Conservation (phyloP, 2,113 vertebrate species). For the Cranoglanis bouderius region DNA sequence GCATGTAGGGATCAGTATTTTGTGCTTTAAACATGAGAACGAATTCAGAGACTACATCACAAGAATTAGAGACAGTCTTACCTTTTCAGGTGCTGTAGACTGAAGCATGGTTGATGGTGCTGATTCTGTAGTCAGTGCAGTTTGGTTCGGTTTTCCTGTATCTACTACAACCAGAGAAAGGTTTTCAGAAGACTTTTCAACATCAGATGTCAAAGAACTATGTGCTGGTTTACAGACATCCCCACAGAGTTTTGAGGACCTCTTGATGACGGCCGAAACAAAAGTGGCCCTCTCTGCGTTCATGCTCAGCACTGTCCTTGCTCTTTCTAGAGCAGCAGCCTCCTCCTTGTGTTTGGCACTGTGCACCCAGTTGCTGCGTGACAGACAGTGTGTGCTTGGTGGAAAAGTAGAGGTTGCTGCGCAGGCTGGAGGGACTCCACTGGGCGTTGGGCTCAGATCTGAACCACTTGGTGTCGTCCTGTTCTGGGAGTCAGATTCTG, state of each 20-base stretch:
- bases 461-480: conserved; percentile 11
- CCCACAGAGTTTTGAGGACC: conserved; percentile 56
- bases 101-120: conserved; percentile 1
- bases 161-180: not conserved
- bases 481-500: conserved; percentile 18
- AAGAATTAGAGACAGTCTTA: conserved; percentile 30
- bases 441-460: conserved; percentile 34
- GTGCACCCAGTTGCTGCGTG: conserved; percentile 48
- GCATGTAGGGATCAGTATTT: not conserved
- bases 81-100: conserved; percentile 48
- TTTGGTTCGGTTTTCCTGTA: conserved; percentile 1
- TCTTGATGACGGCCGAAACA: conserved; percentile 58
- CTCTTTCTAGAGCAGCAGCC: conserved; percentile 36
- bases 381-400: conserved; percentile 11
- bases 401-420: conserved; percentile 11
- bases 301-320: conserved; percentile 35
- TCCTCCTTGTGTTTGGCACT: conserved; percentile 60
- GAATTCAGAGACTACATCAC: not conserved
- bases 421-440: conserved; percentile 27
- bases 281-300: conserved; percentile 57
- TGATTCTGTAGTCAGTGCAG: not conserved
- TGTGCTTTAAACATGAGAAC: not conserved
- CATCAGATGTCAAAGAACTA: conserved; percentile 25
- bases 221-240: conserved; percentile 35
- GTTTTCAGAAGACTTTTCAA: conserved; percentile 14